Evolutionary conservation across 2,888 invertebrate genomes (phyloP).

Genomic region (Leptopilina drosophilae): DNA sequence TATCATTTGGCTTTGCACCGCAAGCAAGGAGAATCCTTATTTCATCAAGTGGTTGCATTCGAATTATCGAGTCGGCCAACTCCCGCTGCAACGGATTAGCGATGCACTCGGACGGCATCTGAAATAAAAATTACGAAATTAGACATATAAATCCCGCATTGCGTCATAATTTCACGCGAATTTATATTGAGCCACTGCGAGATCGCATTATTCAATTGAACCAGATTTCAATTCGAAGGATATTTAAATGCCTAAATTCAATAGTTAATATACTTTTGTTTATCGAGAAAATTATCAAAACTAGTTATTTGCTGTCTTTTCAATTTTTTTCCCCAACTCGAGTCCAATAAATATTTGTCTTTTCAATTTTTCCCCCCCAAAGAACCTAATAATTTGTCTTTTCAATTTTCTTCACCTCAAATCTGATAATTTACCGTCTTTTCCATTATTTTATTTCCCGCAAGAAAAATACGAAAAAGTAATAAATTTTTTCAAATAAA

Average conservation of each 20-base stretch:
- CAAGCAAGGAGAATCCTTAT: constrained; percentile 90
- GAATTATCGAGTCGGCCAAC: constrained; percentile 93
- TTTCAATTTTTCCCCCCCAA: too few species aligned
- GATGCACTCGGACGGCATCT: constrained; percentile 87
- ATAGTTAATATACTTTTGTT: background rate
- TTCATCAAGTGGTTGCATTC: constrained; percentile 91
- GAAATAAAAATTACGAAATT: constrained; percentile 53
- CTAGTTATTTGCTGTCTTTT: too few species aligned
- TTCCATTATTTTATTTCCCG: too few species aligned
- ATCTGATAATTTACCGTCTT: too few species aligned
- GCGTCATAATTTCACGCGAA: constrained; percentile 47
- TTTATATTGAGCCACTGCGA: background rate
- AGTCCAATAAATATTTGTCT: too few species aligned
- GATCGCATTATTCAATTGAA: constrained; percentile 27
- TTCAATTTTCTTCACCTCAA: too few species aligned
- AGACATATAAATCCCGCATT: constrained; percentile 48
- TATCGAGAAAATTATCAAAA: too few species aligned
- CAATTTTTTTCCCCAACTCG: too few species aligned
- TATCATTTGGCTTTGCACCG: constrained; percentile 90
- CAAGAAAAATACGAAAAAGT: background rate
- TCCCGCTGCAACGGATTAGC: constrained; percentile 88
- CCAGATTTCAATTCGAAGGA: constrained; percentile 30
- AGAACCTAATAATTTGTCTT: too few species aligned
- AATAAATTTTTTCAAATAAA: too few species aligned
- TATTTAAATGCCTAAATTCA: background rate